Conservation (phyloP, 2,113 vertebrate genomes). For the Cynopterus brachyotis region DNA sequence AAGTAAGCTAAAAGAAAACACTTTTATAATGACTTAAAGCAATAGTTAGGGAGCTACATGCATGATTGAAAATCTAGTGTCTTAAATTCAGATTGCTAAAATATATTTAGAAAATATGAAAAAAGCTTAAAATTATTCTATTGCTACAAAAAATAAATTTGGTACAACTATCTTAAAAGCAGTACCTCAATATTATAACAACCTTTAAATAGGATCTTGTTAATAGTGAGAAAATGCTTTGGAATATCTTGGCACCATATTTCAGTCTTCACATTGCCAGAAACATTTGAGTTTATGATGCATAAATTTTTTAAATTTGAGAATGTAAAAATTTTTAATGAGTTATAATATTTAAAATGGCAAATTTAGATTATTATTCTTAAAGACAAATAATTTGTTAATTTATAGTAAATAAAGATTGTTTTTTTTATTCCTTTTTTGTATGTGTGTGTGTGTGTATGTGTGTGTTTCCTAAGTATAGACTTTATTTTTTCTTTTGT, state of each 20-base stretch:
- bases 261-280: not conserved
- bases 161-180: not conserved
- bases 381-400: not conserved
- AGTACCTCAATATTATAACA: not conserved
- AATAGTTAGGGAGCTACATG: not conserved
- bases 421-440: not conserved
- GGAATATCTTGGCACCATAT: not conserved
- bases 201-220: not conserved
- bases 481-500: not conserved
- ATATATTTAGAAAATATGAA: not conserved
- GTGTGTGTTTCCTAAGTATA: not conserved
- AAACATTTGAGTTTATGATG: not conserved
- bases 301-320: not conserved
- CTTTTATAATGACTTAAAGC: not conserved
- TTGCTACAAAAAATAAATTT: not conserved
- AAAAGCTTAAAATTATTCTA: not conserved
- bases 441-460: too few species aligned
- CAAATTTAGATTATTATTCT: not conserved
- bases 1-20: not conserved
- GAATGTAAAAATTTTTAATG: not conserved
- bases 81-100: not conserved
- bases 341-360: not conserved
- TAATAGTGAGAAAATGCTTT: not conserved
- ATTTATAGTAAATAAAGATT: not conserved
- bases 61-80: not conserved